Base-by-base conservation (phyloP, 2,113 vertebrate species). In the Phyllopteryx taeniolatus region DNA sequence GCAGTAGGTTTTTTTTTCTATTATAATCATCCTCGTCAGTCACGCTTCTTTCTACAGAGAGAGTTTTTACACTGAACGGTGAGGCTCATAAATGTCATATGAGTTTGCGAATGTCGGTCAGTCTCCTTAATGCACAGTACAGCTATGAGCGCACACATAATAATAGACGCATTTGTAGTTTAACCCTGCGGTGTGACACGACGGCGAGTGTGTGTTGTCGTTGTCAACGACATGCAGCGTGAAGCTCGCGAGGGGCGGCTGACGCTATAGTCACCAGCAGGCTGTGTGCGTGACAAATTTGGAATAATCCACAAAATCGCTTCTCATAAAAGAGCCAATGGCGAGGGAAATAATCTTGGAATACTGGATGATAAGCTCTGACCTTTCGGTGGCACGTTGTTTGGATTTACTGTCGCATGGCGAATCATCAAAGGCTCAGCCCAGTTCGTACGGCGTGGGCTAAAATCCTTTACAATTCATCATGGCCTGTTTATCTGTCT, bases 1-100 rank as follows among this genome's bases (percentile, higher is more conserved):
- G 20, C 11, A 17, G 59, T 1, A 46, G 68, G 44, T 66, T 31
- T 71, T 71, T 51, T 5, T 57, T 70, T 66, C 73, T 22, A 35
- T 61, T 84, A 70, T 82, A 76, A 80, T 79, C 59, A 81, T 75
- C 72, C 84, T 60, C 46, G 80, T 61, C 76, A 73, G 68, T 86
- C 72, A 3, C 72, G 69, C 79, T 87, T 81, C 85, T 87, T 86
- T 83, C 82, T 80, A 79, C 33, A 5, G 51, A 42, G 79, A 67
- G 60, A 67, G 68, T 51, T 65, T 59, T 69, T 47, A 46, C 61
- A 60, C 47, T 43, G 39, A 64, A 31, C 31, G 31, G 35, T 27
- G 15, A 61, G 57, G 27, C 59, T 61, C 59, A 35, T 61, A 61
- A 61, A 35, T 61, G 57, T 60, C 57, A 60, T 12, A 46, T 3